Conservation (phyloP, 1,140 invertebrate genomes). For the Goniozus legneri region DNA sequence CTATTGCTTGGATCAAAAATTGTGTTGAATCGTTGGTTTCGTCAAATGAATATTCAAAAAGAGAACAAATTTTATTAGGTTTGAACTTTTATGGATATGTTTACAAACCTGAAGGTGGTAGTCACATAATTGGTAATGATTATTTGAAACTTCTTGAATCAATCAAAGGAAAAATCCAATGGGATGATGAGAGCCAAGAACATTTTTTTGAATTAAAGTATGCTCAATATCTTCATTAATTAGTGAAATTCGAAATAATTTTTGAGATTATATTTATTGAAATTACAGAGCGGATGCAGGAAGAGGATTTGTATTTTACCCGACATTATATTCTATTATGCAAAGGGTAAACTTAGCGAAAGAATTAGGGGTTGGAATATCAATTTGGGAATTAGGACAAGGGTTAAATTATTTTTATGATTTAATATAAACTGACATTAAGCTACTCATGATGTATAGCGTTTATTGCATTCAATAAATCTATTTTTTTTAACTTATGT, state of each 20-base stretch:
- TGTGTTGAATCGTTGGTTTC: constrained; percentile 74
- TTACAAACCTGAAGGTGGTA: constrained; percentile 73
- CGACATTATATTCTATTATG: constrained; percentile 81
- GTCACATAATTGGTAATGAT: constrained; percentile 74
- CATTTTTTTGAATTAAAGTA: constrained; percentile 85
- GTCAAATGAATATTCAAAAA: constrained; percentile 57
- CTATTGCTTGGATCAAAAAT: constrained; percentile 75
- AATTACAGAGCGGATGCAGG: constrained; percentile 62
- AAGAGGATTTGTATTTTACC: constrained; percentile 80
- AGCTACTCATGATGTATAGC: constrained; percentile 1
- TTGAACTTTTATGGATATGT: constrained; percentile 94
- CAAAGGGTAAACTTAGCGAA: constrained; percentile 75
- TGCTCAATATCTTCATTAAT: constrained; percentile 33
- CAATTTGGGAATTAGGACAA: constrained; percentile 95
- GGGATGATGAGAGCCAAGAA: constrained; percentile 76
- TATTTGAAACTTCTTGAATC: constrained; percentile 70
- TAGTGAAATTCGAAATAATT: not conserved
- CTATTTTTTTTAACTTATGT: not conserved
- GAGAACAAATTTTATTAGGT: constrained; percentile 81
- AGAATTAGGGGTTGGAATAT: constrained; percentile 77
- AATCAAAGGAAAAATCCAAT: constrained; percentile 70
- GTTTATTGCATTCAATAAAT: not conserved
- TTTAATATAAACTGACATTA: constrained; percentile 77
- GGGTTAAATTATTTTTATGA: constrained; percentile 95
- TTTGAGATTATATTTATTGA: constrained; percentile 13